phyloP scores from a whole-genome alignment of 1,140 invertebrate species.

The Drosophila navojoa region DNA sequence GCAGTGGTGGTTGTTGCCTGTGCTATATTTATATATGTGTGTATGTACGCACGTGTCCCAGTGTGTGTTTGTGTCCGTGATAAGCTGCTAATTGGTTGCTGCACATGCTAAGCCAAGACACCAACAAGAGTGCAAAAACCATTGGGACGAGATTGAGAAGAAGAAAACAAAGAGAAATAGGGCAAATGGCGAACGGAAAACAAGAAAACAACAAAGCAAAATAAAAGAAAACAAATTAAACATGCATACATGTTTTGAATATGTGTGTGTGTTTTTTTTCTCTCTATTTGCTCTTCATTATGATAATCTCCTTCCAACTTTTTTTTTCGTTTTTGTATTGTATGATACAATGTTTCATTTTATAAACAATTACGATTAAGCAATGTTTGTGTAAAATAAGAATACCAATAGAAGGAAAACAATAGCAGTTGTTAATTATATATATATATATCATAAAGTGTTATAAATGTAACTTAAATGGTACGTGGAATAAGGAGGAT shows the following conservation, averaged over 20 bases:
- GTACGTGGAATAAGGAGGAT: conserved; percentile 12
- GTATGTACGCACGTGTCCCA: conserved; percentile 22
- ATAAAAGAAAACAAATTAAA: conserved; percentile 31
- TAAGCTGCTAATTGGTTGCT: conserved; percentile 35
- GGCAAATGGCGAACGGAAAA: not conserved
- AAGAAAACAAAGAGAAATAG: too few relatives aligned
- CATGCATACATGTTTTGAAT: conserved; percentile 17
- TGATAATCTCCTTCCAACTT: not conserved
- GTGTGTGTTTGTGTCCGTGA: conserved; percentile 9
- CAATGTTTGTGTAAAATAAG: conserved; percentile 40
- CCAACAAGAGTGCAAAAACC: conserved; percentile 30
- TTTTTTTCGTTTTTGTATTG: conserved; percentile 21
- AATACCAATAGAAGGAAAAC: conserved; percentile 5
- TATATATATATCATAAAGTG: conserved; percentile 6
- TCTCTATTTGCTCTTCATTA: not conserved
- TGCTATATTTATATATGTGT: conserved; percentile 42
- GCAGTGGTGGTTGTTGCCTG: conserved; percentile 76
- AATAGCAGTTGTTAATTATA: conserved; percentile 16
- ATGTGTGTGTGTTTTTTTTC: conserved; percentile 4
- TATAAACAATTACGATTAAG: conserved; percentile 25
- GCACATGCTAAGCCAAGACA: conserved; percentile 40
- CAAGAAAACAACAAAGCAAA: conserved; percentile 2
- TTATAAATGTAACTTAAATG: conserved; percentile 16
- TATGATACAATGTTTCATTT: conserved; percentile 17
- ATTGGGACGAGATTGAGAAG: conserved; percentile 5